Conservation (phyloP, 2,113 vertebrate species). For the Oncorhynchus nerka region DNA sequence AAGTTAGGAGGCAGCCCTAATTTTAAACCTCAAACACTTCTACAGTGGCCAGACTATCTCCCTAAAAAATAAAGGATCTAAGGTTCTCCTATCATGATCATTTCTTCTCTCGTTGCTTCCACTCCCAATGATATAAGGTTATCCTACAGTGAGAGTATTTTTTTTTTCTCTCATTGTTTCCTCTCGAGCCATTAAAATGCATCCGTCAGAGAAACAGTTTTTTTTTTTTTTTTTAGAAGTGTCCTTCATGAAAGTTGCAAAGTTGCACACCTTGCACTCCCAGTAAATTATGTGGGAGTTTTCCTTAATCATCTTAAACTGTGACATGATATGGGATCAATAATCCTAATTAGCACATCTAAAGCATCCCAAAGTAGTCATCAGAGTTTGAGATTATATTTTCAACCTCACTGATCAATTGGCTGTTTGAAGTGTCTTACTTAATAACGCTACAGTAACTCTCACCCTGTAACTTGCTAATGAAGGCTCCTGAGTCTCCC, state of each 20-base stretch:
- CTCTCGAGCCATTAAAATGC: constrained; percentile 4
- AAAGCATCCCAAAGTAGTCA: constrained; percentile 47
- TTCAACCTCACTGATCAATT: constrained; percentile 58
- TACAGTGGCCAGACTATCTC: constrained; percentile 23
- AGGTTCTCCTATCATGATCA: too few relatives aligned
- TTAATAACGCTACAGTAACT: constrained; percentile 31
- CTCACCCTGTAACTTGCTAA: constrained; percentile 25
- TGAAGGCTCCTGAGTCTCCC: constrained; percentile 1
- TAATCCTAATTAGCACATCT: constrained; percentile 68
- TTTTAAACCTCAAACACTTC: constrained; percentile 50
- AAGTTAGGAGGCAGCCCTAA: constrained; percentile 36
- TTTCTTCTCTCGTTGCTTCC: too few relatives aligned
- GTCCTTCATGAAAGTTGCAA: constrained; percentile 54
- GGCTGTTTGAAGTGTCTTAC: constrained; percentile 54
- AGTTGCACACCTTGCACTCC: constrained; percentile 35
- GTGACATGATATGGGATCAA: constrained; percentile 53
- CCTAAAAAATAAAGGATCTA: too few relatives aligned
- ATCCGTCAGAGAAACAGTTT: neutral
- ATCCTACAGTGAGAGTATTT: neutral
- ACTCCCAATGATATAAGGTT: too few relatives aligned
- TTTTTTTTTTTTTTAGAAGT: constrained; percentile 29
- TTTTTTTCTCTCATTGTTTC: neutral
- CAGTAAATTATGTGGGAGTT: constrained; percentile 41
- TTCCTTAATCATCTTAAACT: constrained; percentile 34
- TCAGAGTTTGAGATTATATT: constrained; percentile 63